Evolutionary conservation across 1,140 invertebrate genomes (phyloP).

Genomic region (Idris sp.): DNA sequence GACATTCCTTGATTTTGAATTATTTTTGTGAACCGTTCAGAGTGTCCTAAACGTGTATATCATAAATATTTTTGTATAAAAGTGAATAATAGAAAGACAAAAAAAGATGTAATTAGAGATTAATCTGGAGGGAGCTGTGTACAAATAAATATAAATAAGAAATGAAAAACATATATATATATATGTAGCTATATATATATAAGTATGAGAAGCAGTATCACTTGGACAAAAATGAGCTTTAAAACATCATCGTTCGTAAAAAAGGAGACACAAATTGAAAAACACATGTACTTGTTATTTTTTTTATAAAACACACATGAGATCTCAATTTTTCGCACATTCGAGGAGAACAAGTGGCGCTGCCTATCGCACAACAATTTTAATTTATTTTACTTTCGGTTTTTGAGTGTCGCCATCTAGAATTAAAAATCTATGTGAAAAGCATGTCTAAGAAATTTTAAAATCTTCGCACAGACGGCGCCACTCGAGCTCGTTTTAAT

Average conservation of each 20-base stretch:
- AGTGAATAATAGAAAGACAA: constrained; percentile 27
- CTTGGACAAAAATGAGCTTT: constrained; percentile 44
- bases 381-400: too few relatives aligned
- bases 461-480: too few relatives aligned
- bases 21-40: constrained; percentile 67
- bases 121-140: constrained; percentile 8
- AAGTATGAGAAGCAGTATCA: too few relatives aligned
- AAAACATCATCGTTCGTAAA: constrained; percentile 19
- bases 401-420: background rate
- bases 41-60: constrained; percentile 64
- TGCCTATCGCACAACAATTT: background rate
- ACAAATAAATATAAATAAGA: too few relatives aligned
- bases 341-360: constrained; percentile 20
- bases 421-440: too few relatives aligned
- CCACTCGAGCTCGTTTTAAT: constrained; percentile 17
- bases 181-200: too few relatives aligned
- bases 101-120: constrained; percentile 43
- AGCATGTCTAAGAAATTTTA: too few relatives aligned
- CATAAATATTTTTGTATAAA: constrained; percentile 67
- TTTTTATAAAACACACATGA: constrained; percentile 48
- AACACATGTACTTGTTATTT: constrained; percentile 50
- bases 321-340: constrained; percentile 51
- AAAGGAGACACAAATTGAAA: constrained; percentile 27
- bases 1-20: constrained; percentile 66
- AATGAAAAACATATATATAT: too few relatives aligned